Percentiles rank a stretch among this genome's conserved stretches.
These are phyloP conservation scores for Pandemis heparana DNA, from an alignment of 2,888 invertebrate genomes.

Conservation along the genomic window DNA sequence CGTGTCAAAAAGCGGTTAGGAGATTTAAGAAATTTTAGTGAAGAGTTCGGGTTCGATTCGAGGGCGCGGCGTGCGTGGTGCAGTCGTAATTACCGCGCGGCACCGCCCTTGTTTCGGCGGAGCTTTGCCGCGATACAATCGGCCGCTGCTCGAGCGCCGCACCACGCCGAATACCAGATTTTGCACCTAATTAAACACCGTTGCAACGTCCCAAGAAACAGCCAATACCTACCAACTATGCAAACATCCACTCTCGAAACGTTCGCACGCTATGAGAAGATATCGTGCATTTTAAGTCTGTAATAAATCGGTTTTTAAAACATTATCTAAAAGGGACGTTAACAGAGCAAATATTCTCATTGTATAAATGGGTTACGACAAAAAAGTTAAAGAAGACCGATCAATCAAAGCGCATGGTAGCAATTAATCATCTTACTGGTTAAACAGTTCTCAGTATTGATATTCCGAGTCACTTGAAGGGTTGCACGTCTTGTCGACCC, in stretches of 20 bases:
- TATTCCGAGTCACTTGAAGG: slow-evolving; percentile 63
- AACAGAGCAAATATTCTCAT: slow-evolving; percentile 57
- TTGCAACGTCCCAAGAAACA: slow-evolving; percentile 52
- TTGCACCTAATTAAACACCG: slow-evolving; percentile 74
- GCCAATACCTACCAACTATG: slow-evolving; percentile 56
- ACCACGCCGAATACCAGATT: slow-evolving; percentile 64
- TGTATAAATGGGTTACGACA: slow-evolving; percentile 51
- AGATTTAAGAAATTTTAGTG: slow-evolving; percentile 72
- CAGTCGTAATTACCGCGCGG: slow-evolving; percentile 71
- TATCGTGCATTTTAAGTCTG: slow-evolving; percentile 60
- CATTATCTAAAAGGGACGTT: slow-evolving; percentile 61
- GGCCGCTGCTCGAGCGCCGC: slow-evolving; percentile 57
- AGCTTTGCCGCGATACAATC: slow-evolving; percentile 73
- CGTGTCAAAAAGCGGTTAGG: slow-evolving; percentile 79
- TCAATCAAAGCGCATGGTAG: slow-evolving; percentile 70
- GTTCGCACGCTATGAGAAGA: slow-evolving; percentile 67
- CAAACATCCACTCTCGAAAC: slow-evolving; percentile 47
- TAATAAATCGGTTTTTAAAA: slow-evolving; percentile 78
- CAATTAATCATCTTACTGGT: slow-evolving; percentile 79
- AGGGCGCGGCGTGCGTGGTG: slow-evolving; percentile 63
- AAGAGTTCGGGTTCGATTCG: slow-evolving; percentile 55
- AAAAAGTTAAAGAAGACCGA: slow-evolving; percentile 65
- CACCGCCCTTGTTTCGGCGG: slow-evolving; percentile 72
- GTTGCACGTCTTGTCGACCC: slow-evolving; percentile 52
- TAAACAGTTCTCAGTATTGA: slow-evolving; percentile 55